Conservation (phyloP, 1,140 invertebrate species). For the Maniola jurtina region DNA sequence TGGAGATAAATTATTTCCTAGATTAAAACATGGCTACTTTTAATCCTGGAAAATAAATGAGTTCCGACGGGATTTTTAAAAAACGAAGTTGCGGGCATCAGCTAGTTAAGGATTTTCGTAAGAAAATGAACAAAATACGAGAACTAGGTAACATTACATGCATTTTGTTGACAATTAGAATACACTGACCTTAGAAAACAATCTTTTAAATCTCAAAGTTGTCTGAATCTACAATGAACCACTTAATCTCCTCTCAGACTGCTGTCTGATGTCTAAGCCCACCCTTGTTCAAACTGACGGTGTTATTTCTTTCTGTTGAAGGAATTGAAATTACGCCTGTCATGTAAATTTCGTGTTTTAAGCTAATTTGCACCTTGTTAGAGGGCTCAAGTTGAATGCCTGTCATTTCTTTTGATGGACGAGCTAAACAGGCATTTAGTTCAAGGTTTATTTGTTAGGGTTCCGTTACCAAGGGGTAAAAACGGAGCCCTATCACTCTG, state of each 20-base stretch:
- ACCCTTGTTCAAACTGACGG: not conserved
- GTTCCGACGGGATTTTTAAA: too few species aligned
- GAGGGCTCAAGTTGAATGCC: not conserved
- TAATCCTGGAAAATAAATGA: too few species aligned
- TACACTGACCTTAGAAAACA: too few species aligned
- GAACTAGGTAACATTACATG: too few species aligned
- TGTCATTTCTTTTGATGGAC: not conserved
- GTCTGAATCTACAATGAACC: not conserved
- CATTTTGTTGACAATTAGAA: too few species aligned
- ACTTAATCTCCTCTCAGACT: not conserved
- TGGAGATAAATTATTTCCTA: too few species aligned
- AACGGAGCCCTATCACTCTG: too few species aligned
- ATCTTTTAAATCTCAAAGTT: too few species aligned
- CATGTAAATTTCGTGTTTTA: conserved; percentile 6
- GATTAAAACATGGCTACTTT: too few species aligned
- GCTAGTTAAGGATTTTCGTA: too few species aligned
- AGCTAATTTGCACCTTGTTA: conserved; percentile 11
- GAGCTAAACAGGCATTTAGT: not conserved
- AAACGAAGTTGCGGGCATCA: too few species aligned
- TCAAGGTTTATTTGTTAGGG: not conserved
- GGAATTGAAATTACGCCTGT: conserved; percentile 14
- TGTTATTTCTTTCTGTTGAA: conserved; percentile 17
- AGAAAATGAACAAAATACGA: too few species aligned
- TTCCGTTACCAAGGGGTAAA: not conserved
- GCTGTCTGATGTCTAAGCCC: not conserved